Evolutionary conservation across 2,113 vertebrate genomes (phyloP).

Genomic region (Apus apus): DNA sequence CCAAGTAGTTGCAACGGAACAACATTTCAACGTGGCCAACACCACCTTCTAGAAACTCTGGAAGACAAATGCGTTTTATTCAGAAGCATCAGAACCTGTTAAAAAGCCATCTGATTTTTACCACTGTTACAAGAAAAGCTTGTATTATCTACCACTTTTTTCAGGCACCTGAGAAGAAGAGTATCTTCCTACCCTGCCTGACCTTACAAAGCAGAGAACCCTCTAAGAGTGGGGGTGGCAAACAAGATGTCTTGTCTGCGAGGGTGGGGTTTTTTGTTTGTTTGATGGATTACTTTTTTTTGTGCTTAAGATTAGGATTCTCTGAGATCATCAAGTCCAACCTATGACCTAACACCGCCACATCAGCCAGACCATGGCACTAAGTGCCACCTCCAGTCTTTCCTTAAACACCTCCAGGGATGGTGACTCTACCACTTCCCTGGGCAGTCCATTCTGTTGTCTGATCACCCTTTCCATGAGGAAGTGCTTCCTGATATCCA

Average conservation of each 20-base stretch:
- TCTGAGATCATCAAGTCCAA: too few relatives aligned
- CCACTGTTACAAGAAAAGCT: not conserved
- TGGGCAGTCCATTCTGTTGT: too few relatives aligned
- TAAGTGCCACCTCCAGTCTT: too few relatives aligned
- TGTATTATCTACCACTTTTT: accelerated
- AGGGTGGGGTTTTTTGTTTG: too few relatives aligned
- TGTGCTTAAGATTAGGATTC: not conserved
- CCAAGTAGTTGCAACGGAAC: slow-evolving; percentile 98
- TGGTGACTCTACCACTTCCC: too few relatives aligned
- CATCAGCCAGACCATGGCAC: too few relatives aligned
- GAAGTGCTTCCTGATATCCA: too few relatives aligned
- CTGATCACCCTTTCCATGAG: too few relatives aligned
- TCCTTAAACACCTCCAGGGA: too few relatives aligned
- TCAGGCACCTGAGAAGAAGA: not conserved
- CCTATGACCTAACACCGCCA: too few relatives aligned
- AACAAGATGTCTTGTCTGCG: not conserved
- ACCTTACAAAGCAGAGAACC: not conserved
- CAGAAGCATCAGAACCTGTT: not conserved
- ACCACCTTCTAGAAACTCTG: slow-evolving; percentile 96
- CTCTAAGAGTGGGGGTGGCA: not conserved
- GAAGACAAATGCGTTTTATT: slow-evolving; percentile 4
- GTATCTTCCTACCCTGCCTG: not conserved
- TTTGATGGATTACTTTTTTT: not conserved
- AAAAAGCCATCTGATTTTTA: not conserved
- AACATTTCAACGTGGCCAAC: slow-evolving; percentile 97